Evolutionary conservation across 1,140 invertebrate genomes (phyloP), one percentile per base, ranked within the genome.

Genomic region (Thaumatotibia leucotreta): DNA sequence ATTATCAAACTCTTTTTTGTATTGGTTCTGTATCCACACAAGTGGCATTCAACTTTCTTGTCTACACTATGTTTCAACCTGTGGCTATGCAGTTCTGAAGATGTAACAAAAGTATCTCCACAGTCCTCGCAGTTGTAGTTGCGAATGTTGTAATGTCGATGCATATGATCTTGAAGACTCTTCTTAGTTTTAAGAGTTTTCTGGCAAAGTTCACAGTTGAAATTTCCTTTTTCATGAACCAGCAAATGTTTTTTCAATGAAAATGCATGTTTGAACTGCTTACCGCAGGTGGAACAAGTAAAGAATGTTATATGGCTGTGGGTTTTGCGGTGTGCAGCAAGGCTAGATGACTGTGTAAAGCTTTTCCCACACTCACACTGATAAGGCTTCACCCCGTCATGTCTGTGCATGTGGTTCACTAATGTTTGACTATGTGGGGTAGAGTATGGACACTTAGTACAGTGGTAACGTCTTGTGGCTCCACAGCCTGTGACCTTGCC

Each of bases 211-310:
- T 75, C 80, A 75, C 82, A 87, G 20, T 65, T 64, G 73, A 74
- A 87, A 66, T 76, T 77, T 29, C 78, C 83, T 70, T 33, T 75
- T 68, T 82, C 76, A 80, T 92, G 91, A 5, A 92, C 91, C 61
- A 76, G 68, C 22, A 83, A 70, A 66, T 92, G 89, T 23, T 81
- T 87, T 70, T 91, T 91, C 22, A 91, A 78, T 45, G 86, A 77
- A 63, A 84, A 88, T 29, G 84, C 83, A 76, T 87, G 85, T 74
- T 94, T 93, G 82, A 94, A 94, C 80, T 93, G 92, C 74, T 94
- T 93, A 14, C 93, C 93, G 82, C 94, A 94, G 35, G 92, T 70
- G 14, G 92, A 81, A 79, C 94, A 95, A 24, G 92, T 94, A 72
- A 90, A 94, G 62, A 91, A 89, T 33, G 78, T 88, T 29, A 72